phyloP scores from a whole-genome alignment of 2,113 vertebrate genomes.

The Periophthalmodon schlosseri region DNA sequence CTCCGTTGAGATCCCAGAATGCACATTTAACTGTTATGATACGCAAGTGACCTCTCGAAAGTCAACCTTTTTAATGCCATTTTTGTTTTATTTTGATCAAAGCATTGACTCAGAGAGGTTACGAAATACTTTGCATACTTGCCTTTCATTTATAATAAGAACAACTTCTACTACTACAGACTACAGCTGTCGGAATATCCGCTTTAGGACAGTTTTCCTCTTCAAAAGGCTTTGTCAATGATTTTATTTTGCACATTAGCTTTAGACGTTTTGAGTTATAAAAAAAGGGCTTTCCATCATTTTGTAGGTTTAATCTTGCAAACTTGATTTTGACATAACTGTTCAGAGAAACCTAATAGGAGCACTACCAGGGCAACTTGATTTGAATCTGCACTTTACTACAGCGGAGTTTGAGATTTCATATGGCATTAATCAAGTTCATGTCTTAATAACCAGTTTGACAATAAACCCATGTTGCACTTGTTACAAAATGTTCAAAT shows the following conservation, averaged over 20 bases:
- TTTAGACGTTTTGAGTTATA: constrained; percentile 81
- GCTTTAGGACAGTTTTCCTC: constrained; percentile 30
- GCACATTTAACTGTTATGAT: constrained; percentile 20
- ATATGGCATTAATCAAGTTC: constrained; percentile 86
- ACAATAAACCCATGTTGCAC: constrained; percentile 87
- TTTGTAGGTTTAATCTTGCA: constrained; percentile 77
- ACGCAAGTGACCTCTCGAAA: constrained; percentile 60
- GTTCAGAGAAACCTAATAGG: constrained; percentile 77
- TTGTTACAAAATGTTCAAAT: constrained; percentile 36
- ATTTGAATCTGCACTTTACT: constrained; percentile 97
- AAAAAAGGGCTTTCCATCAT: constrained; percentile 93
- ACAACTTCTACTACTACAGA: constrained; percentile 23
- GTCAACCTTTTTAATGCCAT: constrained; percentile 45
- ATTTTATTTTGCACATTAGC: constrained; percentile 80
- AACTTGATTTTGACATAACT: constrained; percentile 49
- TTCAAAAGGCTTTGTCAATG: constrained; percentile 56
- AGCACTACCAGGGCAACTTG: constrained; percentile 84
- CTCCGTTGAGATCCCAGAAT: constrained; percentile 45
- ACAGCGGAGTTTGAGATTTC: constrained; percentile 85
- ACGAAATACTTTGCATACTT: constrained; percentile 42
- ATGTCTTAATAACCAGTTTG: constrained; percentile 90
- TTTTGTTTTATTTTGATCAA: constrained; percentile 24
- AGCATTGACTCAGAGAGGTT: constrained; percentile 25
- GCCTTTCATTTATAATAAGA: constrained; percentile 26
- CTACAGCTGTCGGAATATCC: constrained; percentile 9